Evolutionary conservation across 2,113 vertebrate genomes (phyloP).

Genomic region (Toxotes chatareus): DNA sequence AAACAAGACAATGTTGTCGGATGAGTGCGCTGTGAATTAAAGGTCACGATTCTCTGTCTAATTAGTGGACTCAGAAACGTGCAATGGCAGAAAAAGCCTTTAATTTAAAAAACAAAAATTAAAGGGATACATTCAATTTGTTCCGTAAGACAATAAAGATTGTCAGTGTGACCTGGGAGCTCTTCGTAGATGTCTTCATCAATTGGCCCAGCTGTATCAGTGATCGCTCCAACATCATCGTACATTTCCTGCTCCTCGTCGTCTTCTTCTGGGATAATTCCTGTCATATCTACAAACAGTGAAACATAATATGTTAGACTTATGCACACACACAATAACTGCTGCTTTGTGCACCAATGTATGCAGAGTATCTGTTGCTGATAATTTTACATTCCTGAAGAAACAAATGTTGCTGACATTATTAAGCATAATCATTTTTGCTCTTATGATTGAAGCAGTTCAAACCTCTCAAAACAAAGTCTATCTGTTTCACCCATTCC

Average conservation of each 20-base stretch:
- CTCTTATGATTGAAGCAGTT: neutral
- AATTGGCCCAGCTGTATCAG: slow-evolving; percentile 1
- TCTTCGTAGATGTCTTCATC: slow-evolving; percentile 93
- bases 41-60: neutral
- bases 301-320: neutral
- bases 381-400: neutral
- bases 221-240: slow-evolving; percentile 86
- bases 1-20: neutral
- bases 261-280: slow-evolving; percentile 88
- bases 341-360: neutral
- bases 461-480: slow-evolving; percentile 94
- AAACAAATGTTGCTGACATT: neutral
- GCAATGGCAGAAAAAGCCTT: neutral
- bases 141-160: neutral
- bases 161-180: slow-evolving; percentile 87
- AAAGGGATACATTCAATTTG: neutral
- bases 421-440: neutral
- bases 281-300: slow-evolving; percentile 79
- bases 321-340: neutral
- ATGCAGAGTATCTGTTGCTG: neutral
- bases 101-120: neutral
- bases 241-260: slow-evolving; percentile 85
- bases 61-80: neutral
- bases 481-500: slow-evolving; percentile 95
- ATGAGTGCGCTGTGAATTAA: neutral